A percentile compares a stretch with the other conserved stretches of the same genome.
Conservation (phyloP, 2,888 invertebrate species). For the Bellardia pandia region DNA sequence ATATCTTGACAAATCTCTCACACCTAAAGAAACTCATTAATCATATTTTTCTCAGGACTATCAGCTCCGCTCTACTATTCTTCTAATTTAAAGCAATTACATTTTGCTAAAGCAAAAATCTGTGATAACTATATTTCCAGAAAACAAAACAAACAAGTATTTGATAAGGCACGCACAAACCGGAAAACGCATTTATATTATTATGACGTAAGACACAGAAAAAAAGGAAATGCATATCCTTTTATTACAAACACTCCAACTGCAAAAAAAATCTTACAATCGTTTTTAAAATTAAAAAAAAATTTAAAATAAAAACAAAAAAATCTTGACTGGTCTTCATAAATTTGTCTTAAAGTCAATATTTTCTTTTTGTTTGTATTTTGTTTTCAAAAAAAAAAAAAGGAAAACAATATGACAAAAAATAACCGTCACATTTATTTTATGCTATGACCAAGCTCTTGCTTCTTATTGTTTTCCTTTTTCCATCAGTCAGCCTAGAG, state of each 20-base stretch:
- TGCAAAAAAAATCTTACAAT: neutral
- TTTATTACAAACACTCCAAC: slow-evolving; percentile 14
- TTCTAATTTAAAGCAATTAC: too few relatives aligned
- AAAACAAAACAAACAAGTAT: neutral
- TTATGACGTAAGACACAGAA: slow-evolving; percentile 25
- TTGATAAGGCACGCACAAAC: slow-evolving; percentile 50
- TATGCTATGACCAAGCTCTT: neutral
- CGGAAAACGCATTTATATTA: slow-evolving; percentile 64
- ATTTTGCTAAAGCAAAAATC: neutral
- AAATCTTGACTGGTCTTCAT: slow-evolving; percentile 65
- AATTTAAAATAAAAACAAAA: slow-evolving; percentile 28
- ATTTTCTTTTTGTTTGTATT: neutral
- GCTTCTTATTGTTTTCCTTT: neutral
- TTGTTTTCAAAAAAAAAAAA: slow-evolving; percentile 32
- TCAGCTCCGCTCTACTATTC: neutral
- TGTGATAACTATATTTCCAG: neutral
- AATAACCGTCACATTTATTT: slow-evolving; percentile 27
- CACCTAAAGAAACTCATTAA: neutral
- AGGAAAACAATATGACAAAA: slow-evolving; percentile 36
- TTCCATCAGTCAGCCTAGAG: neutral
- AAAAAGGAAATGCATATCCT: slow-evolving; percentile 69
- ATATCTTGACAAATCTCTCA: neutral
- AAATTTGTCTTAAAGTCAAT: slow-evolving; percentile 70
- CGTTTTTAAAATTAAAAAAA: slow-evolving; percentile 12
- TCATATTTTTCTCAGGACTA: neutral